Base-by-base conservation (phyloP, 2,797 vertebrate species). In the Serranus cabrilla region DNA sequence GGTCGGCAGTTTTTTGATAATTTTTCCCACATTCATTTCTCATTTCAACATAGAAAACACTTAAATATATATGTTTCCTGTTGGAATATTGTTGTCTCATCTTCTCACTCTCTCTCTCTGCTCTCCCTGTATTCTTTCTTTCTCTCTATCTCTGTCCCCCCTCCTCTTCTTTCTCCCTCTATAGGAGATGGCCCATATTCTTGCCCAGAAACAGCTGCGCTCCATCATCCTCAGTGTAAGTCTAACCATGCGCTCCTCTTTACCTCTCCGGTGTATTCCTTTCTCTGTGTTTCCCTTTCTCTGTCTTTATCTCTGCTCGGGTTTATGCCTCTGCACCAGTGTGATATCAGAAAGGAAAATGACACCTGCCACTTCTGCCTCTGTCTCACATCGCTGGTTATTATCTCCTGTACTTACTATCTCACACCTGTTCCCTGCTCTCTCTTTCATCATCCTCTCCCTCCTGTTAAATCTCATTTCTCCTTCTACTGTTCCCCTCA, bases 131-230 rank as follows among this genome's bases (percentile, higher is more conserved):
- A 47, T 59, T 55, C 58, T 68, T 2, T 71, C 70, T 67, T 23
- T 73, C 60, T 76, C 20, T 75, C 67, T 71, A 0, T 74, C 16
- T 55, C n/a, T 80, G 0, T 68, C 46, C 52, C 75, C 52, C 42
- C 20, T 69, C 27, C 20, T 74, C 73, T 73, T 75, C 25, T 80
- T 50, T 76, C 59, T 75, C 62, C 31, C 71, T 72, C 56, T 72
- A 7, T 70, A 99, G 98, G 98, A 99, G 94, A 99, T 99, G 97
- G 97, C 97, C 68, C 98, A 98, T 61, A 99, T 99, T 88, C 93
- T 99, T 80, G 97, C 98, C 69, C 98, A 99, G 94, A 99, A 99
- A 86, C 97, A 99, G 76, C 96, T 99, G 73, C 97, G 98, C 21
- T 95, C 94, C 87, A 98, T 99, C 94, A 99, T 99, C 81, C 95